These are phyloP conservation scores for Pterois miles DNA, from an alignment of 2,797 vertebrate species.

Conservation along the genomic window DNA sequence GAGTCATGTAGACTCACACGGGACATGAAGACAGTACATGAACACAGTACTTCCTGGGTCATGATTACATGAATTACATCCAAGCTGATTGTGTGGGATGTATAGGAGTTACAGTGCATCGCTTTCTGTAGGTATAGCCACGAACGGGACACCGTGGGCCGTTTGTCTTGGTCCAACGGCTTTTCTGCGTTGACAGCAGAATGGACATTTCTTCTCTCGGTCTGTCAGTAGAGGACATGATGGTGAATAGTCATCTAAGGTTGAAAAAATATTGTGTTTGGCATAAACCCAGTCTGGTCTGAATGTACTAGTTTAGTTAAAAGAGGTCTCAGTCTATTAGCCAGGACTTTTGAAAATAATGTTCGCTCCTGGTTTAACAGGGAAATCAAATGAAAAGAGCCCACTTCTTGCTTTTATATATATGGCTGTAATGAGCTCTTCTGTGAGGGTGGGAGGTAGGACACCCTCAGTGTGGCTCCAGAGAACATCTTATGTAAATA, in stretches of 20 bases:
- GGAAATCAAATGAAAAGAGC: background rate
- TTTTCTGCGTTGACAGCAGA: background rate
- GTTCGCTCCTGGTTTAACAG: background rate
- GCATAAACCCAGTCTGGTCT: background rate
- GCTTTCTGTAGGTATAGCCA: background rate
- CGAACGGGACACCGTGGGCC: background rate
- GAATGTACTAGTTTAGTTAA: background rate
- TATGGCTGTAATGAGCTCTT: background rate
- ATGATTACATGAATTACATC: background rate
- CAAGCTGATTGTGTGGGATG: background rate
- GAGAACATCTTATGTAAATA: background rate
- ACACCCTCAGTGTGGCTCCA: background rate
- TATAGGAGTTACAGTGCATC: background rate
- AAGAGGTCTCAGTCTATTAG: background rate
- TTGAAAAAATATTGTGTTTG: background rate
- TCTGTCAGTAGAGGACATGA: background rate
- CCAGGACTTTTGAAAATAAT: background rate
- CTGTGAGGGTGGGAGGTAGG: background rate
- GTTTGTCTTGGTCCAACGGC: too few species aligned
- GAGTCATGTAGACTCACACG: too few species aligned
- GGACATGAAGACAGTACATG: too few species aligned
- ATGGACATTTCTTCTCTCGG: background rate
- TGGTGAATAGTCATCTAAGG: background rate
- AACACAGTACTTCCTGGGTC: too few species aligned
- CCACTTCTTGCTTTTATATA: background rate